phyloP scores from a whole-genome alignment of 1,140 invertebrate genomes.

The Drosophila bocki region DNA sequence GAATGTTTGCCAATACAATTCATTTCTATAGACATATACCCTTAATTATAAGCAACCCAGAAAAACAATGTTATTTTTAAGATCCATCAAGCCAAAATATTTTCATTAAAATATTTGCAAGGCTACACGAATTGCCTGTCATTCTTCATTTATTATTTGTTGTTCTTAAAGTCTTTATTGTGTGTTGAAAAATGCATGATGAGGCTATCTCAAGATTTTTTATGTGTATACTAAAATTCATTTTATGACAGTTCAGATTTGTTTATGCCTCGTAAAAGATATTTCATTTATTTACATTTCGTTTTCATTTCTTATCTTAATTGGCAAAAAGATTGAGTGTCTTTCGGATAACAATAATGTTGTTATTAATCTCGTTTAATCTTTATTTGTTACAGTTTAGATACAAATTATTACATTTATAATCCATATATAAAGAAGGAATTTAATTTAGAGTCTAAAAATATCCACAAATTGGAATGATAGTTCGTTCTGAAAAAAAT shows the following conservation, averaged over 20 bases:
- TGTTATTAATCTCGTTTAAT: background rate
- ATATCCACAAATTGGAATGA: background rate
- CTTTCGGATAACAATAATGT: background rate
- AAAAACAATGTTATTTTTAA: background rate
- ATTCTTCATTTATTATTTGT: background rate
- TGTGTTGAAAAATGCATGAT: constrained; percentile 29
- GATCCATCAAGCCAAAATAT: background rate
- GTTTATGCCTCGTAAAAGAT: constrained; percentile 26
- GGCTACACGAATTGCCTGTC: background rate
- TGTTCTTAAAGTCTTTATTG: constrained; percentile 16
- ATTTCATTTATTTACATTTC: constrained; percentile 9
- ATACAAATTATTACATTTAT: background rate
- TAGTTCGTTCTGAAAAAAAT: background rate
- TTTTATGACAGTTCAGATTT: constrained; percentile 18
- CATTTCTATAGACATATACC: background rate
- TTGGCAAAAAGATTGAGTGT: background rate
- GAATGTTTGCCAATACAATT: background rate
- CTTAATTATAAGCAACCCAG: background rate
- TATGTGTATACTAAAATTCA: constrained; percentile 24
- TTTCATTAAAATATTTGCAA: constrained; percentile 14
- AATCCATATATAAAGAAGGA: background rate
- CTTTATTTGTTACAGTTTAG: background rate
- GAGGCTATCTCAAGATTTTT: constrained; percentile 11
- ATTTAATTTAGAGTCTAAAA: background rate
- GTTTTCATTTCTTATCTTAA: background rate